A percentile compares a stretch with the other conserved stretches of the same genome.
phyloP scores from a whole-genome alignment of 2,113 vertebrate genomes.

The Puma concolor region DNA sequence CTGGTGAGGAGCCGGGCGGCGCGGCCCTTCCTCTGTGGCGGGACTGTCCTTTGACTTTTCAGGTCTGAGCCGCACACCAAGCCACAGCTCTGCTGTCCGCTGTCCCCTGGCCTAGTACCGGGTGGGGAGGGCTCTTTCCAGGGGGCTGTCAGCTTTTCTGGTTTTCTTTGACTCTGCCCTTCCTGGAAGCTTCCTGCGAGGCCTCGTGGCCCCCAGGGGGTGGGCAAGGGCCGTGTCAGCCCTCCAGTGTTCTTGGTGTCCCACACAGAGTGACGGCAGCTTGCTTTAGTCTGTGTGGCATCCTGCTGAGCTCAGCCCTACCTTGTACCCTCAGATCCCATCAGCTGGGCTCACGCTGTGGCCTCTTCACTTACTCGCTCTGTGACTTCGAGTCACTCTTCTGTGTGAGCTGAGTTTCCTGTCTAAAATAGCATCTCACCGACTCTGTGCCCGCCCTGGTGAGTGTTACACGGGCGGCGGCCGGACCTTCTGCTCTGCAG shows the following conservation, averaged over 20 bases:
- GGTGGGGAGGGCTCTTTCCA: background rate
- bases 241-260: too few relatives aligned
- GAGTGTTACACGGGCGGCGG: accelerated
- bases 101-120: accelerated
- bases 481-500: background rate
- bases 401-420: background rate
- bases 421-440: accelerated
- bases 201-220: background rate
- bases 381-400: background rate
- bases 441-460: background rate
- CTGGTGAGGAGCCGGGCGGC: background rate
- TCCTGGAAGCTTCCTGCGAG: background rate
- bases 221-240: background rate
- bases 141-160: too few relatives aligned
- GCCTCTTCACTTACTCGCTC: background rate
- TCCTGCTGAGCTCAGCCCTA: background rate
- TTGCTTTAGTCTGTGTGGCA: too few relatives aligned
- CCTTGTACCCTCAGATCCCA: background rate
- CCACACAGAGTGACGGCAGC: background rate
- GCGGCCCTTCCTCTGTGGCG: accelerated
- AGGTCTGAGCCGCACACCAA: accelerated
- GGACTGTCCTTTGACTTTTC: background rate
- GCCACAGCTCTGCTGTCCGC: background rate
- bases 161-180: background rate
- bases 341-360: accelerated